phyloP scores from a whole-genome alignment of 2,888 invertebrate genomes.

The Linnaemya tessellans region DNA sequence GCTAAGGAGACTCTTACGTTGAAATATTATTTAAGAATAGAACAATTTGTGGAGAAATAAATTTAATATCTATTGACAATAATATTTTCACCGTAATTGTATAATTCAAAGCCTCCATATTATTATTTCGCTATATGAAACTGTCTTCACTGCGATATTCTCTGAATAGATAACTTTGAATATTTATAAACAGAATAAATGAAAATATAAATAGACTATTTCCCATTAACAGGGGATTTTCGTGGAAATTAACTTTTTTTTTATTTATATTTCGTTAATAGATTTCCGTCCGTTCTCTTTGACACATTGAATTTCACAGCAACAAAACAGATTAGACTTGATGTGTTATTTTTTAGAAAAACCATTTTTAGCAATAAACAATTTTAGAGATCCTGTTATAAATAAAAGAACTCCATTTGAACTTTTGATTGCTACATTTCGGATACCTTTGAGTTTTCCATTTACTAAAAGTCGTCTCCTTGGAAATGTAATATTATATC shows the following conservation, averaged over 20 bases:
- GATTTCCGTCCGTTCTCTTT: background rate
- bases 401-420: background rate
- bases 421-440: constrained; percentile 1
- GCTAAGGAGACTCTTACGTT: background rate
- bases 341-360: too few relatives aligned
- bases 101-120: too few relatives aligned
- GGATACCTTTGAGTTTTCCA: background rate
- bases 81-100: too few relatives aligned
- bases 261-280: constrained; percentile 5
- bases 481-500: constrained; percentile 8
- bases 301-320: constrained; percentile 18
- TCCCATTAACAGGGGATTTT: too few relatives aligned
- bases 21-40: constrained; percentile 5
- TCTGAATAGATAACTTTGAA: too few relatives aligned
- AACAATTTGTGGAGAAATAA: background rate
- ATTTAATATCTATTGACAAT: background rate
- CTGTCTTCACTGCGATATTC: too few relatives aligned
- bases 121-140: too few relatives aligned
- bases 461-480: background rate
- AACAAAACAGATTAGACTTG: constrained; percentile 15
- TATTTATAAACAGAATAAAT: too few relatives aligned
- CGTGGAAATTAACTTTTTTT: background rate
- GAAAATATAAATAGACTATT: too few relatives aligned
- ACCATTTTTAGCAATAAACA: background rate
- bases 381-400: background rate